Conservation (phyloP, 1,140 invertebrate species). For the Leptestheria dahalacensis region DNA sequence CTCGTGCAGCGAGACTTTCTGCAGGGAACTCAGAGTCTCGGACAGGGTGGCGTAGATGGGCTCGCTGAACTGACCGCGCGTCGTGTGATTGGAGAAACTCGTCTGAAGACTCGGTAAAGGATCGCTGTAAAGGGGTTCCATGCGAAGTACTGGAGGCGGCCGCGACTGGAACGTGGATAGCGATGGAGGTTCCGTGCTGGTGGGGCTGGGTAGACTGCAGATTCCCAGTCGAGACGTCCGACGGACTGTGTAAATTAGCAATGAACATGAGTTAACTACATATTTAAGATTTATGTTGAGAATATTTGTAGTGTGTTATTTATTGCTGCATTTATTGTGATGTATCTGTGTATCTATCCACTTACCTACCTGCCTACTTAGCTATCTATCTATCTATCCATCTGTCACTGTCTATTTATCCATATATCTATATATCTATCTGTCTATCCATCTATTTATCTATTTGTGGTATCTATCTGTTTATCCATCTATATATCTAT, state of each 20-base stretch:
- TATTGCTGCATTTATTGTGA: too few species aligned
- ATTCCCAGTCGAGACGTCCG: background rate
- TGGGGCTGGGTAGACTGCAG: background rate
- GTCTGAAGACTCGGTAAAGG: background rate
- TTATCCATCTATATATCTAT: too few species aligned
- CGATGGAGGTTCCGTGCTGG: background rate
- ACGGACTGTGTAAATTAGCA: background rate
- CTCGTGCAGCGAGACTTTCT: slow-evolving; percentile 6
- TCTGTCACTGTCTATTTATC: too few species aligned
- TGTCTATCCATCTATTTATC: too few species aligned
- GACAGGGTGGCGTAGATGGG: slow-evolving; percentile 37
- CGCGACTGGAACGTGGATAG: background rate
- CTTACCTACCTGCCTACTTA: too few species aligned
- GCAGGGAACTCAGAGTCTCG: slow-evolving; percentile 23
- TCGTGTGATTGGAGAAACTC: slow-evolving; percentile 19
- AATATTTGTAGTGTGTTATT: background rate
- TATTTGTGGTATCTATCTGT: too few species aligned
- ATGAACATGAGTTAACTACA: background rate
- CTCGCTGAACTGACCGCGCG: slow-evolving; percentile 23
- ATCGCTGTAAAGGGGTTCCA: slow-evolving; percentile 15
- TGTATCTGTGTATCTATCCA: too few species aligned
- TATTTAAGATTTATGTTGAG: background rate
- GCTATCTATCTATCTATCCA: too few species aligned
- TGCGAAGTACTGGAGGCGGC: background rate
- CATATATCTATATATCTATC: too few species aligned